Base-by-base conservation (phyloP, 2,888 invertebrate genomes). In the Epinotia bilunana region DNA sequence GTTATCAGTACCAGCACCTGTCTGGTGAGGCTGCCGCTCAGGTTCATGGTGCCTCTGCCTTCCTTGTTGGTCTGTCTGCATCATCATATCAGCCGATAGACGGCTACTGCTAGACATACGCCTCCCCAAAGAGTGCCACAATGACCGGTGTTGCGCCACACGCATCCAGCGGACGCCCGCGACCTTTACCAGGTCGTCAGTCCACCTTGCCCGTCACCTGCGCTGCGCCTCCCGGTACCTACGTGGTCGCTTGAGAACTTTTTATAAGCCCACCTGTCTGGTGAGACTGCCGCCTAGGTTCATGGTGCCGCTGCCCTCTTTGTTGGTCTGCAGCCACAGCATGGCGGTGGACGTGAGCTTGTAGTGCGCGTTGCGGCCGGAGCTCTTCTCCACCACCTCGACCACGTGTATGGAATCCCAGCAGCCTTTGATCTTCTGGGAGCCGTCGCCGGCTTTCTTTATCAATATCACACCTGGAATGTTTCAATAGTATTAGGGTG, bases 391-490 rank as follows among this genome's bases (percentile, higher is more conserved):
- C 87, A 98, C 98, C 1, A 99, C 99, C 93, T 99, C 99, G 18
- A 99, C 98, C 0, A 99, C 99, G 87, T 99, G 99, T 86, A 99
- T 99, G 2, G 99, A 99, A 90, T 99, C 99, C 99, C 99, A 99
- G 91, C 99, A 99, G 1, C 99, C 99, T 90, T 99, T 99, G 83
- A 99, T 99, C 93, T 98, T 99, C 93, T 98, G 99, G 57, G 99
- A 99, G 18, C 99, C 99, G 91, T 99, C 99, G 0, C 99, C 99
- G 0, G 98, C 99, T 93, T 99, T 99, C 91, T 99, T 99, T 84
- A 99, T 99, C 83, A 99, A 95, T 87, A 99, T 99, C 58, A 99
- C 99, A 81, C 98, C 98, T 94, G 95, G 84, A 92, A 93, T 68
- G 13, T 28, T 55, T 13, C 11, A 28, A 39, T 9, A 9, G 39